These are phyloP conservation scores for Colostygia pectinataria DNA, from an alignment of 2,888 invertebrate genomes.

Conservation along the genomic window DNA sequence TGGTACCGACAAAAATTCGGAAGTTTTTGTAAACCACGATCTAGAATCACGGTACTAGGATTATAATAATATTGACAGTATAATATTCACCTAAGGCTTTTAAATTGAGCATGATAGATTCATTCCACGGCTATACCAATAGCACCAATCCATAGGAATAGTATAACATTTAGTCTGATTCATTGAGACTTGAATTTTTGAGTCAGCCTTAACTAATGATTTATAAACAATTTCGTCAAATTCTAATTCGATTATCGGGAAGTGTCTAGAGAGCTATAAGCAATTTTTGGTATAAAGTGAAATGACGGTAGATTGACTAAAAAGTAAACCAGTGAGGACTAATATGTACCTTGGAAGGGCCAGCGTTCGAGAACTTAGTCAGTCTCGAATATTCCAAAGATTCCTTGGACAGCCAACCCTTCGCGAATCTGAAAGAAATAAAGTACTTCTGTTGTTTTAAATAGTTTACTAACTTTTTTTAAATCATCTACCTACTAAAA, in stretches of 20 bases:
- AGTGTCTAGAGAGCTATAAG: conserved; percentile 67
- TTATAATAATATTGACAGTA: too few relatives aligned
- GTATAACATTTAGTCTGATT: conserved; percentile 19
- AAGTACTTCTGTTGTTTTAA: too few relatives aligned
- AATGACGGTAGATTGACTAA: conserved; percentile 47
- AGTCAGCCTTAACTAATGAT: conserved; percentile 15
- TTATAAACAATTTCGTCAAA: conserved; percentile 26
- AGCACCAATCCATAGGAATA: conserved; percentile 33
- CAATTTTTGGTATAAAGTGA: conserved; percentile 52
- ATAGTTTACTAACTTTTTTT: too few relatives aligned
- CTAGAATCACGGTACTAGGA: too few relatives aligned
- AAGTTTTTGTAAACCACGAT: too few relatives aligned
- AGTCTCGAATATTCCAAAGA: conserved; percentile 35
- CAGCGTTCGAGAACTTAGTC: conserved; percentile 22
- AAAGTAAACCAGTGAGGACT: conserved; percentile 39
- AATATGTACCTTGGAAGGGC: conserved; percentile 13
- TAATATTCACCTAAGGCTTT: too few relatives aligned
- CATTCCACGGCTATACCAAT: conserved; percentile 28
- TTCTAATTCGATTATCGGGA: conserved; percentile 42
- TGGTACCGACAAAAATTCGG: too few relatives aligned
- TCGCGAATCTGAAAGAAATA: conserved; percentile 48
- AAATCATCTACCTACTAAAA: too few relatives aligned
- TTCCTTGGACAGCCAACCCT: conserved; percentile 42
- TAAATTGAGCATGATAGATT: conserved; percentile 26
- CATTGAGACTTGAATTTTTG: conserved; percentile 16